phyloP scores from a whole-genome alignment of 2,113 vertebrate species.

The Guaruba guarouba region DNA sequence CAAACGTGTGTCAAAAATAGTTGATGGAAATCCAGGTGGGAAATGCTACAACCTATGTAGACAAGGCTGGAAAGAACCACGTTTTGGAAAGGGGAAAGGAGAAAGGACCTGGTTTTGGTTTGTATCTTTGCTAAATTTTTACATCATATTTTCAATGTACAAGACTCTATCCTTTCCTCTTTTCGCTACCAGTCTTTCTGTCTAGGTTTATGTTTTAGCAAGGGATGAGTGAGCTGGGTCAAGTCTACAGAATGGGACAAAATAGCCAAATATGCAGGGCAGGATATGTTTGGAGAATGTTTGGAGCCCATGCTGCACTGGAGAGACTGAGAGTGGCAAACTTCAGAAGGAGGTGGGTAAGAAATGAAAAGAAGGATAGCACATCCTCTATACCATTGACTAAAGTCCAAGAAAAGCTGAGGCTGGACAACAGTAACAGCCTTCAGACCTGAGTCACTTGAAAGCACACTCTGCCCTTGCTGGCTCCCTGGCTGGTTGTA shows the following conservation, averaged over 20 bases:
- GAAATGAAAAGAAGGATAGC: neutral
- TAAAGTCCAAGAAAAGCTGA: neutral
- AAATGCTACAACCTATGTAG: neutral
- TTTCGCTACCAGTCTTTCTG: neutral
- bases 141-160: neutral
- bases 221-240: neutral
- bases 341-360: neutral
- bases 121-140: neutral
- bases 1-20: neutral
- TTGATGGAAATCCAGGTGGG: neutral
- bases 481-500: neutral
- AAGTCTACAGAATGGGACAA: neutral
- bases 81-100: neutral
- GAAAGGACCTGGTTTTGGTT: neutral
- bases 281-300: neutral
- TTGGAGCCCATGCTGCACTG: neutral
- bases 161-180: neutral
- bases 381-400: neutral
- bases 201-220: neutral
- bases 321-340: neutral
- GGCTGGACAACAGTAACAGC: neutral
- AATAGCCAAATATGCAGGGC: neutral
- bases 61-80: neutral
- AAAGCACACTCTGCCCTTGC: neutral
- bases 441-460: neutral